Percentiles rank a stretch among this genome's conserved stretches.
These are phyloP conservation scores for Microcaecilia unicolor DNA, from an alignment of 2,797 vertebrate species.

Conservation along the genomic window DNA sequence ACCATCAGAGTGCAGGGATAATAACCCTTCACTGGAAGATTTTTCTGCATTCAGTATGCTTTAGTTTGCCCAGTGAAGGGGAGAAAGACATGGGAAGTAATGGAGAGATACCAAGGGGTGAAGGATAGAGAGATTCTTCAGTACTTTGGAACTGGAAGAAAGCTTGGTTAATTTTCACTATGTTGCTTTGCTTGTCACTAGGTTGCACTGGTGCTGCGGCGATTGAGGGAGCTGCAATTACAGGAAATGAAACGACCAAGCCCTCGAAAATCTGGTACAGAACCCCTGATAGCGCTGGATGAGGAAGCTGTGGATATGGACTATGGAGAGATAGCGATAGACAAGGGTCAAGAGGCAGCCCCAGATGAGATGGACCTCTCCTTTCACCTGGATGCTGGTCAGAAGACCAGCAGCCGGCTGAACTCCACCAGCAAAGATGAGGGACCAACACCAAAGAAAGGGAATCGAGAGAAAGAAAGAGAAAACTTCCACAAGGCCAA, in stretches of 20 bases:
- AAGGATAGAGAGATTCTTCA: too few species aligned
- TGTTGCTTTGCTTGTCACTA: constrained; percentile 37
- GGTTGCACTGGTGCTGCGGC: constrained; percentile 92
- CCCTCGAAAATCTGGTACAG: constrained; percentile 70
- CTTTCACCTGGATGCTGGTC: constrained; percentile 71
- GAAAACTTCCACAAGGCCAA: constrained; percentile 77
- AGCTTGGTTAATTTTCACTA: not conserved
- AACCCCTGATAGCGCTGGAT: constrained; percentile 77
- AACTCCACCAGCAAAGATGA: constrained; percentile 67
- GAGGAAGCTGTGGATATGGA: constrained; percentile 89
- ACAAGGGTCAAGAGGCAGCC: constrained; percentile 57
- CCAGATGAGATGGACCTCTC: constrained; percentile 51
- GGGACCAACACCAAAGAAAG: constrained; percentile 30
- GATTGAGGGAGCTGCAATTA: constrained; percentile 83
- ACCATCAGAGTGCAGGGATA: too few species aligned
- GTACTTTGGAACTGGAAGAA: too few species aligned
- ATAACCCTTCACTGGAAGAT: too few species aligned
- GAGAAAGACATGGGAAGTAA: too few species aligned
- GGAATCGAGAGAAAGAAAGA: constrained; percentile 59
- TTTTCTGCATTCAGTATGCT: too few species aligned
- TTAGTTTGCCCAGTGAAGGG: too few species aligned
- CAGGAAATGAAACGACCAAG: constrained; percentile 81
- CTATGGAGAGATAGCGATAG: constrained; percentile 74
- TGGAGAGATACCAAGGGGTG: too few species aligned
- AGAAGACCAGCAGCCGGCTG: constrained; percentile 64